phyloP scores from a whole-genome alignment of 2,113 vertebrate species.

The Chloroceryle aenea region DNA sequence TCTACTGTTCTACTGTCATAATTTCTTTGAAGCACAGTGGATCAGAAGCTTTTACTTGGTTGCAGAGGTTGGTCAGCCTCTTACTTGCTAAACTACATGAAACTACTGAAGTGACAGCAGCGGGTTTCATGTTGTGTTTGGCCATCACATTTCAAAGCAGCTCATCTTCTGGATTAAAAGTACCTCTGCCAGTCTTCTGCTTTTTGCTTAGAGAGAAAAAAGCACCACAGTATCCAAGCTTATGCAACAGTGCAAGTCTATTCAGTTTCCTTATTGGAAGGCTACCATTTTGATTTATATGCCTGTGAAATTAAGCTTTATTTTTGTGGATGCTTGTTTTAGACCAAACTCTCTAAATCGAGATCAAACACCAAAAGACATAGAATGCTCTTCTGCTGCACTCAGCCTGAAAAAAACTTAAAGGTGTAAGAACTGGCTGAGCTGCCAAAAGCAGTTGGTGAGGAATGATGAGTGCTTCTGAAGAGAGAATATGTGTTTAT shows the following conservation, averaged over 20 bases:
- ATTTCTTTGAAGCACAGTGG: neutral
- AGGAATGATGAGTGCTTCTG: neutral
- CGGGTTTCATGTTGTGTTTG: neutral
- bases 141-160: neutral
- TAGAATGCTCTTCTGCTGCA: neutral
- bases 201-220: neutral
- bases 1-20: neutral
- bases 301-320: neutral
- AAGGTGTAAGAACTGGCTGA: neutral
- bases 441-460: neutral
- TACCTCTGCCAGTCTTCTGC: neutral
- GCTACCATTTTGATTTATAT: neutral
- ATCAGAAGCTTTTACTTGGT: neutral
- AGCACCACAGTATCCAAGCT: neutral
- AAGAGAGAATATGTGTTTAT: conserved; percentile 5
- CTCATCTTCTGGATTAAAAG: neutral
- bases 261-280: neutral
- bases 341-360: neutral
- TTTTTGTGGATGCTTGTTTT: neutral
- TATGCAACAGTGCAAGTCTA: neutral
- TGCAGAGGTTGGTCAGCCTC: neutral
- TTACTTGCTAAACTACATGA: neutral
- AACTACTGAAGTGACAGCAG: neutral
- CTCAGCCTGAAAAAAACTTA: neutral
- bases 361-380: neutral